Base-by-base conservation (phyloP, 53 echinoderm and acorn worm species). In the Temnopleurus reevesii region DNA sequence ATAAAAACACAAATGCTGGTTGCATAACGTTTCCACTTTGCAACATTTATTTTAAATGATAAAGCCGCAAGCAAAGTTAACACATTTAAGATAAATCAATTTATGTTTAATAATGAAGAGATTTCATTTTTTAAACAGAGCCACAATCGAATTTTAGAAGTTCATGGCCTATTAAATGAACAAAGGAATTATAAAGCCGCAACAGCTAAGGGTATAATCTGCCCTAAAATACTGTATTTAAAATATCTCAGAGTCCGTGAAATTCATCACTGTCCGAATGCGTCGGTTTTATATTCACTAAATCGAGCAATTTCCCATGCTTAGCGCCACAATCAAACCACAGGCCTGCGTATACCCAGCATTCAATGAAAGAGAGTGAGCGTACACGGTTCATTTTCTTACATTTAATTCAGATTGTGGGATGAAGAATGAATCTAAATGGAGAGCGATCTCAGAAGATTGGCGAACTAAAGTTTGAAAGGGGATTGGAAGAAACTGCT, bases 241-340 rank as follows among this genome's bases (percentile, higher is more conserved):
- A 65, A 13, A 34, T 65, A 65, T 35, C 8, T 3, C 12, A n/a
- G 9, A 41, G 41, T 10, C 5, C 38, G 41, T 18, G 71, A 71
- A 71, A 71, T 71, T 71, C 71, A 71, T 71, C 71, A 71, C 71
- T 71, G 71, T 71, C 71, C 71, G 71, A 71, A 19, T 41, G 41
- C 36, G 21, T 21, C 23, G 71, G 71, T 36, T 71, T 71, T 71
- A 71, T 41, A 41, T 41, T 71, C 71, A 38, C 71, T 71, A 71
- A 41, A 71, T 71, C 71, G 71, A 43, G 71, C 79, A 79, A 79
- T 79, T 49, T 79, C 46, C 79, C 30, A 46, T 49, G 49, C 79
- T 79, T 49, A 79, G 79, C 49, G 27, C 46, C 28, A 79, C 79
- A 79, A 79, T 79, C 49, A 79, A 79, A 79, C 79, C 79, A 79